Conservation (phyloP, 2,113 vertebrate species). For the Haemorhous mexicanus region DNA sequence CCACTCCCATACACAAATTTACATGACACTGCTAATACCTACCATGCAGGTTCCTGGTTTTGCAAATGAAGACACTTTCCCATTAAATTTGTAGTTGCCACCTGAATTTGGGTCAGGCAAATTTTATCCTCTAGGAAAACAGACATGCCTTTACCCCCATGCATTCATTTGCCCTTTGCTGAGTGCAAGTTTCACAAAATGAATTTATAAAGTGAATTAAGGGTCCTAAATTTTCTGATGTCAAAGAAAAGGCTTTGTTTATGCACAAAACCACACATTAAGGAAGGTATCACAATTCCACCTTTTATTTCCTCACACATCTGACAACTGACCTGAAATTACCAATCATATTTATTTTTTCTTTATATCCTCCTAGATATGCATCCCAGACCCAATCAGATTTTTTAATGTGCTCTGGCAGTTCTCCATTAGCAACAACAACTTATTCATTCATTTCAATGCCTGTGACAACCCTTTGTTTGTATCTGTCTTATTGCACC, state of each 20-base stretch:
- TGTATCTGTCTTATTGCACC: background rate
- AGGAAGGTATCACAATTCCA: background rate
- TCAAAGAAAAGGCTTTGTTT: background rate
- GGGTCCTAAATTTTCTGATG: background rate
- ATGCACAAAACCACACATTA: background rate
- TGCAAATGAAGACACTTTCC: background rate
- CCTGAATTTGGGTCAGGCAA: background rate
- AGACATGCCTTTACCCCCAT: accelerated
- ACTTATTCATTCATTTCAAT: background rate
- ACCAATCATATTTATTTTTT: background rate
- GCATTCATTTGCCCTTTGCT: background rate
- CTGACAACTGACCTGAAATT: background rate
- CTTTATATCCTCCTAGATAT: background rate
- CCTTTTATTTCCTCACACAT: background rate
- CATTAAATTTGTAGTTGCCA: background rate
- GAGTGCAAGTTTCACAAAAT: background rate
- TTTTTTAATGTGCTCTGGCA: background rate
- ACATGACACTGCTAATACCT: too few species aligned
- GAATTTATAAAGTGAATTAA: background rate
- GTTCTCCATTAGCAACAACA: background rate
- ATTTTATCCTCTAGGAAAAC: background rate
- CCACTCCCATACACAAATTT: background rate
- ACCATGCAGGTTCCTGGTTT: accelerated
- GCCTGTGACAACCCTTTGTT: background rate
- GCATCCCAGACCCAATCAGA: background rate